These are phyloP conservation scores for Platichthys flesus DNA, from an alignment of 2,113 vertebrate species.

Conservation along the genomic window DNA sequence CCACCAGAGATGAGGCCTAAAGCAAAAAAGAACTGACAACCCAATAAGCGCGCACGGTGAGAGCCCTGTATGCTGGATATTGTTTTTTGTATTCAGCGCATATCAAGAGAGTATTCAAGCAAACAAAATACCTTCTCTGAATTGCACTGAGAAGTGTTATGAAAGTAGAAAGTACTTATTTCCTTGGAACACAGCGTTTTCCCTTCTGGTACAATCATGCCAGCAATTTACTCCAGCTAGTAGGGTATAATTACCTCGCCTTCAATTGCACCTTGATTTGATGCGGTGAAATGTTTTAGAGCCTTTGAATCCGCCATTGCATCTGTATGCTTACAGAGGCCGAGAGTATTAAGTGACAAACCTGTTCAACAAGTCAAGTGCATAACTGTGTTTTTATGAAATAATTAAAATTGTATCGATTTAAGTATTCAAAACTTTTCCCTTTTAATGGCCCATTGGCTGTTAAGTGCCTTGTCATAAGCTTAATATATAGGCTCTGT, in stretches of 20 bases:
- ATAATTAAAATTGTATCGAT: neutral
- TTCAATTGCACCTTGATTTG: slow-evolving; percentile 15
- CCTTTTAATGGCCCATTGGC: neutral
- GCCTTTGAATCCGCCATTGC: slow-evolving; percentile 19
- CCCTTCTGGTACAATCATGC: slow-evolving; percentile 4
- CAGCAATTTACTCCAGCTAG: slow-evolving; percentile 13
- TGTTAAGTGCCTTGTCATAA: neutral
- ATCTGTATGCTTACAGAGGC: neutral
- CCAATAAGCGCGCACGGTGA: slow-evolving; percentile 27
- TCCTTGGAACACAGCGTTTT: slow-evolving; percentile 7
- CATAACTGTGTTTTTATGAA: neutral
- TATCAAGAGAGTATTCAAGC: slow-evolving; percentile 5
- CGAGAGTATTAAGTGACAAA: neutral
- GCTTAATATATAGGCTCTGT: neutral
- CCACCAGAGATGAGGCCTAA: slow-evolving; percentile 1
- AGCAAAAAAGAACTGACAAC: neutral
- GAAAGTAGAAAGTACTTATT: slow-evolving; percentile 2
- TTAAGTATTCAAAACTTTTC: neutral
- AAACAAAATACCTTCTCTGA: slow-evolving; percentile 23
- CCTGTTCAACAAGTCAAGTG: neutral
- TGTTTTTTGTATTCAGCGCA: slow-evolving; percentile 11
- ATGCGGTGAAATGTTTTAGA: slow-evolving; percentile 10
- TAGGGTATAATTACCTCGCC: slow-evolving; percentile 9
- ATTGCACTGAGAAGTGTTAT: neutral
- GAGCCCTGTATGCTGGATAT: slow-evolving; percentile 23